Conservation (phyloP, 2,113 vertebrate species). For the Phainopepla nitens region DNA sequence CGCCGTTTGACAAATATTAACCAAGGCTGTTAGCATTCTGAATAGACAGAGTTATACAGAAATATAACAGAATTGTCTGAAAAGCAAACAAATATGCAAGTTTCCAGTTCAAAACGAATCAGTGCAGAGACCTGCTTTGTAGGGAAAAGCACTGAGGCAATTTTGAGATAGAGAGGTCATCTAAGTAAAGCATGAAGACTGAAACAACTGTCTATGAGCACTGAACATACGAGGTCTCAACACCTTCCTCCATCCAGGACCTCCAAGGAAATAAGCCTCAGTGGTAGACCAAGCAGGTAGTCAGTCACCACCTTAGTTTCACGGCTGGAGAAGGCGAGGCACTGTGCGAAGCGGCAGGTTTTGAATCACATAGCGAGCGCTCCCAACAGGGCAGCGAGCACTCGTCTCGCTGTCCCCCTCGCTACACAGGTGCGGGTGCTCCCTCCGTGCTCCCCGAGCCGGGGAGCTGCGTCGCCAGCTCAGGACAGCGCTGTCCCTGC, state of each 20-base stretch:
- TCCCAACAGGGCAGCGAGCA: not conserved
- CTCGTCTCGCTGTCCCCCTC: not conserved
- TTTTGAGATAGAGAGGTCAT: not conserved
- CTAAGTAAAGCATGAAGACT: not conserved
- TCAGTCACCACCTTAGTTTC: not conserved
- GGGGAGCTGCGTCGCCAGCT: not conserved
- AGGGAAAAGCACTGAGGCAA: not conserved
- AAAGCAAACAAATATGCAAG: slow-evolving; percentile 25
- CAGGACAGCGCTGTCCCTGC: accelerated
- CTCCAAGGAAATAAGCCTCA: not conserved
- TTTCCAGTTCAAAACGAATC: not conserved
- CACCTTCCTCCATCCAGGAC: not conserved
- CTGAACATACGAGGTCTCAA: accelerated
- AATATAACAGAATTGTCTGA: not conserved
- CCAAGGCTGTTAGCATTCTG: slow-evolving; percentile 52
- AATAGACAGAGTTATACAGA: not conserved
- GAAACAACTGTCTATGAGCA: not conserved
- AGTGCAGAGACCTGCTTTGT: not conserved
- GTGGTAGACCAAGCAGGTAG: not conserved
- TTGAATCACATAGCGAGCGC: accelerated
- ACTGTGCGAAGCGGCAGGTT: accelerated
- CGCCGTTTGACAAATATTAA: slow-evolving; percentile 71
- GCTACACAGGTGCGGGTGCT: accelerated
- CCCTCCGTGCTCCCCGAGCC: no score
- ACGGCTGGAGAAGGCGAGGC: not conserved